Evolutionary conservation across 2,888 invertebrate species (phyloP), one percentile per base, ranked within the genome.

Genomic region (Petrolisthes cinctipes): DNA sequence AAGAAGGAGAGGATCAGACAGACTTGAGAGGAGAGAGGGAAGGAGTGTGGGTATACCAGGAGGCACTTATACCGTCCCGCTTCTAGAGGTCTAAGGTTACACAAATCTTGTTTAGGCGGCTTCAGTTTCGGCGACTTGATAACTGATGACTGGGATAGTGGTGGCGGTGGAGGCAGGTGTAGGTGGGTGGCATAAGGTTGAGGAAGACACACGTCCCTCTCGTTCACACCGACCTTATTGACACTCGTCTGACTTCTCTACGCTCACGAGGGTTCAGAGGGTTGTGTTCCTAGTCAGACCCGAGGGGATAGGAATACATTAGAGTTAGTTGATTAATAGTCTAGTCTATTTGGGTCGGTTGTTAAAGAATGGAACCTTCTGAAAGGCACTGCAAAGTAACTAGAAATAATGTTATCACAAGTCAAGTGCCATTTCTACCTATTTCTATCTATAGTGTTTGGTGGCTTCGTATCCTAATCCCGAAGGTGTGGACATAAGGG

Each of bases 41-140:
- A 53, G 20, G 9, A 20, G 83, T 51, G 57, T 23, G 57, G 80
- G 20, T 11, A n/a, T 11, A 73, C 17, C 7, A 73, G n/a, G 73
- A 23, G 23, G 23, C 20, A 73, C 57, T 61, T 81, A 37, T 56
- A 37, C 61, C 56, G 23, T 81, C 53, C 56, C 57, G 61, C 86
- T 51, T 61, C 57, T 76, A 11, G 75, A 82, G 81, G 82, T 73
- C 73, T 86, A 86, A 54, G 53, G 76, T 86, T 86, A 82, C 86
- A 86, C 20, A 75, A 86, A 86, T 61, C 86, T 82, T 86, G 86
- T 82, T 86, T 82, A 61, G 83, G 73, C n/a, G 79, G 37, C 54
- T 86, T 79, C 71, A 68, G 73, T 86, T 83, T 86, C 86, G 53
- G 79, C 51, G 83, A 79, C 79, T 79, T 83, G 86, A 86, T 86